Conservation (phyloP, 2,113 vertebrate species). For the Atractosteus spatula region DNA sequence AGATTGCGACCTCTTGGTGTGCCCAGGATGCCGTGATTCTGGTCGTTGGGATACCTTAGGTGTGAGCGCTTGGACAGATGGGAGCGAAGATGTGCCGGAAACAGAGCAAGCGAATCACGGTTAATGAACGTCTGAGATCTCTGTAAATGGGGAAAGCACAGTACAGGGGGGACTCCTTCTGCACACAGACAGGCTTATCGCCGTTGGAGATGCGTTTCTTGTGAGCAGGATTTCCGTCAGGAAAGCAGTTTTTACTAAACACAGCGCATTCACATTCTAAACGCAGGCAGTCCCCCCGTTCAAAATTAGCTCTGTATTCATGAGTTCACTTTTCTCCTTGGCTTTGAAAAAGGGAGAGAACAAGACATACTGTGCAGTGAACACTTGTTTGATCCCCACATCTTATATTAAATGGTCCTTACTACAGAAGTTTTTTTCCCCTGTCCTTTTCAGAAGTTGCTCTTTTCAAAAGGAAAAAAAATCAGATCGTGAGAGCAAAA, state of each 20-base stretch:
- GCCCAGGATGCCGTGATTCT: background rate
- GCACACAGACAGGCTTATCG: too few relatives aligned
- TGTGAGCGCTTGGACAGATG: background rate
- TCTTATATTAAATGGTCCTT: too few relatives aligned
- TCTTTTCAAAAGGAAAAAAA: background rate
- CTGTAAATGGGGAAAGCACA: background rate
- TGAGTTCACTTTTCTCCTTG: too few relatives aligned
- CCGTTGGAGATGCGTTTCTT: too few relatives aligned
- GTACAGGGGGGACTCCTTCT: background rate
- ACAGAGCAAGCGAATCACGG: background rate
- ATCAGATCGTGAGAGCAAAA: background rate
- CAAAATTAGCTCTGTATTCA: too few relatives aligned
- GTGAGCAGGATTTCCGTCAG: too few relatives aligned
- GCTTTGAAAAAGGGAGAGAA: too few relatives aligned
- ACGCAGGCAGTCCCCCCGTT: background rate
- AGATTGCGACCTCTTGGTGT: background rate
- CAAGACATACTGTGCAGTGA: background rate
- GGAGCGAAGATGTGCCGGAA: background rate
- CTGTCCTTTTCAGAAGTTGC: too few relatives aligned
- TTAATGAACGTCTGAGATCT: conserved; percentile 8
- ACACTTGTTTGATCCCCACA: too few relatives aligned
- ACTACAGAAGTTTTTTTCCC: too few relatives aligned
- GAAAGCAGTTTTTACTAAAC: background rate
- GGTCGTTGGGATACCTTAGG: background rate
- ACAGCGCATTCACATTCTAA: background rate